phyloP scores from a whole-genome alignment of 2,888 invertebrate genomes.

The Drosophila gaucha region DNA sequence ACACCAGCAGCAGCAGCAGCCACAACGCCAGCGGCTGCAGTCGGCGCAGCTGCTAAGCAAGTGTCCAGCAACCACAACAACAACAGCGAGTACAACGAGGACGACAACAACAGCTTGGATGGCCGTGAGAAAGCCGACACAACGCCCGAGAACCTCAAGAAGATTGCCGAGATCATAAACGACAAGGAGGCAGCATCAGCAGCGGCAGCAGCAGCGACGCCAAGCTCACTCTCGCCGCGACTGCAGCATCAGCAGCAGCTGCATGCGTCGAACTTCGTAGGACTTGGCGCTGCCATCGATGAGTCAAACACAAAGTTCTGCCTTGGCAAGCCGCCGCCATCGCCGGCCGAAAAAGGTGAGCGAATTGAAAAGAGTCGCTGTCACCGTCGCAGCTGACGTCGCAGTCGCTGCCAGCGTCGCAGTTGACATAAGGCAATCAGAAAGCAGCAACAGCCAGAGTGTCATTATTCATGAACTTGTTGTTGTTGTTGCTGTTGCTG shows the following conservation, averaged over 20 bases:
- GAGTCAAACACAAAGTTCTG: slow-evolving; percentile 79
- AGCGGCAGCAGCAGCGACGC: slow-evolving; percentile 30
- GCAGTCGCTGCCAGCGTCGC: slow-evolving; percentile 12
- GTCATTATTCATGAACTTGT: slow-evolving; percentile 46
- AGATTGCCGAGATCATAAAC: slow-evolving; percentile 84
- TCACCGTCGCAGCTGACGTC: slow-evolving; percentile 12
- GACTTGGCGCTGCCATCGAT: slow-evolving; percentile 77
- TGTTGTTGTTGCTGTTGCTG: slow-evolving; percentile 28
- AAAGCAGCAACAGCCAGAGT: slow-evolving; percentile 34
- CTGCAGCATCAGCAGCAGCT: slow-evolving; percentile 33
- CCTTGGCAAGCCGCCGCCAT: slow-evolving; percentile 75
- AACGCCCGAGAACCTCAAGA: slow-evolving; percentile 84
- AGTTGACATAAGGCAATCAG: slow-evolving; percentile 20
- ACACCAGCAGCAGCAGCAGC: slow-evolving; percentile 15
- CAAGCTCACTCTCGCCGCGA: slow-evolving; percentile 34
- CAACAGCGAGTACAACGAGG: slow-evolving; percentile 45
- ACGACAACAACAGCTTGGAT: slow-evolving; percentile 75
- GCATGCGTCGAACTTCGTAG: slow-evolving; percentile 59
- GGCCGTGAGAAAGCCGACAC: slow-evolving; percentile 84
- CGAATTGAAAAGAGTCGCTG: slow-evolving; percentile 16
- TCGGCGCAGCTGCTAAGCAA: slow-evolving; percentile 42
- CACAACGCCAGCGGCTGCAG: slow-evolving; percentile 17
- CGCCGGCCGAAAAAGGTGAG: slow-evolving; percentile 79
- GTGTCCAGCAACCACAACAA: slow-evolving; percentile 40
- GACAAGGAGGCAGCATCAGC: slow-evolving; percentile 35